Percentiles rank a stretch among this genome's conserved stretches.
Evolutionary conservation across 2,888 invertebrate genomes (phyloP).

Genomic region (Schizaphis graminum): DNA sequence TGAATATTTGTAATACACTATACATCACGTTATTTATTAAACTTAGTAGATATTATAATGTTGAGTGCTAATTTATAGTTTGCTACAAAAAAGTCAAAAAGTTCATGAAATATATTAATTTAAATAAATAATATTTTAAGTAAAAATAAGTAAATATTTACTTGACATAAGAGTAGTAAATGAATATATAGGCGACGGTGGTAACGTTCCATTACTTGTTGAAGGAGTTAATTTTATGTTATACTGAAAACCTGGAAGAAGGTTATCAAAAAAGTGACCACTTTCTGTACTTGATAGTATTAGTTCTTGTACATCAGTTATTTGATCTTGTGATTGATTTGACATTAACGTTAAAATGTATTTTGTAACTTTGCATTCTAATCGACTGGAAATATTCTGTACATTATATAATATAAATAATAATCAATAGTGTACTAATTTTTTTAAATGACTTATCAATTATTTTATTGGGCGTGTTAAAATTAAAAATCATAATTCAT

Average conservation of each 20-base stretch:
- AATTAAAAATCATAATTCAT: too few species aligned
- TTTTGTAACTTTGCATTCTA: background rate
- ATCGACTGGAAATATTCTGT: background rate
- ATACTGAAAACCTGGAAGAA: background rate
- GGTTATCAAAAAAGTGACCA: background rate
- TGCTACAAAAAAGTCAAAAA: background rate
- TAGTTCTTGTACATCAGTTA: background rate
- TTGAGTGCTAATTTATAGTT: too few species aligned
- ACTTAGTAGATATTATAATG: background rate
- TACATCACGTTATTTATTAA: too few species aligned
- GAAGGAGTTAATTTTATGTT: background rate
- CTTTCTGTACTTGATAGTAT: background rate
- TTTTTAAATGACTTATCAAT: too few species aligned
- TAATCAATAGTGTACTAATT: background rate
- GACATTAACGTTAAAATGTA: background rate
- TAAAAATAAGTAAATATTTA: background rate
- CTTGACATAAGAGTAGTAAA: background rate
- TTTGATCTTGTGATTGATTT: background rate
- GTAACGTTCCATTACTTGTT: background rate
- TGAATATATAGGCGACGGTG: background rate
- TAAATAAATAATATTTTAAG: background rate
- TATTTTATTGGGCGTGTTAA: too few species aligned
- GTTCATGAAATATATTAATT: background rate
- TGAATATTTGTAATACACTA: too few species aligned
- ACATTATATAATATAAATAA: background rate